phyloP scores from a whole-genome alignment of 2,888 invertebrate genomes.

The Agrochola litura region DNA sequence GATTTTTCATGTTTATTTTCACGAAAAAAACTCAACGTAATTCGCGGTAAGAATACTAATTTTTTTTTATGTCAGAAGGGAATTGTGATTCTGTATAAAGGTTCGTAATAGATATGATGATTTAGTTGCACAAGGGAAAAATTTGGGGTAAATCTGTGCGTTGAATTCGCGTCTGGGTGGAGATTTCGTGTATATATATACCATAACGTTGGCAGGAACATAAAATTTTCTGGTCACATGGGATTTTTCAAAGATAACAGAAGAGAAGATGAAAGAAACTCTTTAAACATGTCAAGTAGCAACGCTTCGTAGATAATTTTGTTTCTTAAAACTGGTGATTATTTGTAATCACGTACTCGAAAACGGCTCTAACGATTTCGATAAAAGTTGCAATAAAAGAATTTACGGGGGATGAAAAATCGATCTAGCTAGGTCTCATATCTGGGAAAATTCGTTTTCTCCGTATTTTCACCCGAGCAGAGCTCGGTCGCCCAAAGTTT shows the following conservation, averaged over 20 bases:
- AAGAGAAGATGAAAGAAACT: neutral
- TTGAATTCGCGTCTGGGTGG: neutral
- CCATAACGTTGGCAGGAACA: no score
- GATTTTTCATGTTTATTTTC: constrained; percentile 57
- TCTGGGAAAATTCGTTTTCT: no score
- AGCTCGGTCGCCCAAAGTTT: no score
- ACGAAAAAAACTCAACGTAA: constrained; percentile 31
- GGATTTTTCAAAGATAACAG: neutral
- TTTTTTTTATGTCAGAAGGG: constrained; percentile 28
- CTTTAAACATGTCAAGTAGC: neutral
- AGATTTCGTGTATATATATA: constrained; percentile 12
- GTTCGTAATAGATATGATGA: constrained; percentile 38
- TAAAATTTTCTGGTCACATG: neutral
- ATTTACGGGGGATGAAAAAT: no score
- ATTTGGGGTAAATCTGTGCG: neutral
- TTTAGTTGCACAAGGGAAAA: constrained; percentile 16
- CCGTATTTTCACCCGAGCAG: no score
- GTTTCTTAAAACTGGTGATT: neutral
- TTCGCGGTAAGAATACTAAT: constrained; percentile 56
- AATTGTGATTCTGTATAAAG: constrained; percentile 21
- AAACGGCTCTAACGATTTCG: no score
- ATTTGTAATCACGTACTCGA: no score
- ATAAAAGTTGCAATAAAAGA: no score
- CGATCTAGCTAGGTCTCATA: no score
- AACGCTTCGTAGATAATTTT: neutral